Evolutionary conservation across 2,888 invertebrate genomes (phyloP), one percentile per base, ranked within the genome.

Genomic region (Agrilus biguttatus): DNA sequence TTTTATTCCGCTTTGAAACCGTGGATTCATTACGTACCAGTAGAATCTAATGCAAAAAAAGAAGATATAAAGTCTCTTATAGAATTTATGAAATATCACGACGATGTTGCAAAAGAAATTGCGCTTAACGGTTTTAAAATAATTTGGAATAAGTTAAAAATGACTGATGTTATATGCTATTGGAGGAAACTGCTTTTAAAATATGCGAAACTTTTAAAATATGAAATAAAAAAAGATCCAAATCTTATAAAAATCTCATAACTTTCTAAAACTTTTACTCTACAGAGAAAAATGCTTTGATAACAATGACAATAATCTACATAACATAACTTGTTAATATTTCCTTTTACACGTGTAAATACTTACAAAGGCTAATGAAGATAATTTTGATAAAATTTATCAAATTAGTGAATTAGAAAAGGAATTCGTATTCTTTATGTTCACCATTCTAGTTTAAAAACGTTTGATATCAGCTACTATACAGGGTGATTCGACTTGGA

Each of bases 21-120:
- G 0, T 96, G 96, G 96, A 77, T 92, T 35, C 96, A 97, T 67
- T 97, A 91, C 62, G 75, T 97, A 50, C 96, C 96, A 0, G 76
- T 97, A 1, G 67, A 63, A 36, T 59, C 74, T 5, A 74, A 73
- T 49, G 78, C 78, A 21, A 75, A 69, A 17, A 72, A 81, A 63
- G 68, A 77, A 36, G 78, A 89, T 50, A 72, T 91, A n/a, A 72
- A 74, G 54, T 71, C 77, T 38, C 63, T 90, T 17, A 67, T 96
- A 5, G 62, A 76, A 37, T 96, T 87, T 69, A 85, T 83, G 17
- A 72, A 71, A 53, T 67, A 76, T 42, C 77, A 95, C 64, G 88
- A 93, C 58, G 69, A 71, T 1, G 51, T 87, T 39, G 84, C 80
- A 0, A 67, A 73, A 56, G 71, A 80, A 60, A 95, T 96, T 48